phyloP scores from a whole-genome alignment of 2,113 vertebrate genomes.

The Oncorhynchus clarkii region DNA sequence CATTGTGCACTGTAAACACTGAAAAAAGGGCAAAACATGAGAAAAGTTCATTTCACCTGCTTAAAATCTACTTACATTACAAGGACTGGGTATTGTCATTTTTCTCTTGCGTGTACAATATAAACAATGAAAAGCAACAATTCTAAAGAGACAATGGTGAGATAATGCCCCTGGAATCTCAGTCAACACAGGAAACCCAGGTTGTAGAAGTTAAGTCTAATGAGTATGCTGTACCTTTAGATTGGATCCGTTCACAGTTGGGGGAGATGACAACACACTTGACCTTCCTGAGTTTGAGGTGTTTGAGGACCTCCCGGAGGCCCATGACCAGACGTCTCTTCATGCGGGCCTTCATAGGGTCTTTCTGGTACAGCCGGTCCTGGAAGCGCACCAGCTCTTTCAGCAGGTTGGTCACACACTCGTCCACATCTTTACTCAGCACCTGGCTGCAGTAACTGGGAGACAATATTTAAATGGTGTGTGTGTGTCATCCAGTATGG shows the following conservation, averaged over 20 bases:
- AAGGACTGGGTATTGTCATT: no score
- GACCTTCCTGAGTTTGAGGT: slow-evolving; percentile 89
- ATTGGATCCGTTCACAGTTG: slow-evolving; percentile 94
- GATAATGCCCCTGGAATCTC: background rate
- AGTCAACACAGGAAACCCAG: background rate
- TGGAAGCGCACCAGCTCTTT: slow-evolving; percentile 96
- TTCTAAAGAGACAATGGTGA: no score
- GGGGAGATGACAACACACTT: slow-evolving; percentile 97
- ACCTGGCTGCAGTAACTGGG: slow-evolving; percentile 94
- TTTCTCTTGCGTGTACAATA: no score
- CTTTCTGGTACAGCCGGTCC: slow-evolving; percentile 95
- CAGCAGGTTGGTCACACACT: slow-evolving; percentile 85
- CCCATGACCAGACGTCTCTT: slow-evolving; percentile 96
- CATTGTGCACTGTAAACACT: background rate
- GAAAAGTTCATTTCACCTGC: no score
- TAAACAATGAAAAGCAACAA: no score
- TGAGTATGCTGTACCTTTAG: slow-evolving; percentile 80
- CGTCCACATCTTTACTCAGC: slow-evolving; percentile 93
- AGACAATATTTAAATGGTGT: background rate
- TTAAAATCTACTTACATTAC: no score
- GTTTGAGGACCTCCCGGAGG: slow-evolving; percentile 92
- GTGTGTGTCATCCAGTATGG: background rate
- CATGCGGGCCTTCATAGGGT: slow-evolving; percentile 93
- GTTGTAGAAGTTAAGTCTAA: background rate
- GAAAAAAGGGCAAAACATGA: background rate